Base-by-base conservation (phyloP, 1,140 invertebrate genomes). In the Nasonia longicornis region DNA sequence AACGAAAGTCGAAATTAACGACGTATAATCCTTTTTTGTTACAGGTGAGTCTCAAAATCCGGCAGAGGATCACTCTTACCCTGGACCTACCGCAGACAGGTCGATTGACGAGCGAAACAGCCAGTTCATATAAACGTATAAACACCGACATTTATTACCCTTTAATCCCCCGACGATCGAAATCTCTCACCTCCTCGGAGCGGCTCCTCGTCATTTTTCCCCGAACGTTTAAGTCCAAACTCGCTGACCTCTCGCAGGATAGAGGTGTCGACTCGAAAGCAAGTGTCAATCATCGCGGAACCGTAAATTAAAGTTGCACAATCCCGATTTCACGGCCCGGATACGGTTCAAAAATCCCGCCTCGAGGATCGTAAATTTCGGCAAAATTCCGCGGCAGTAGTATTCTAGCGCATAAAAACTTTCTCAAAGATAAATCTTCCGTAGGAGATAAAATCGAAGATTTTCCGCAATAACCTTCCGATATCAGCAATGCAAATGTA, bases 31-130 rank as follows among this genome's bases (percentile, higher is more conserved):
- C 48, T 38, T 67, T 64, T 72, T 22, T 52, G 16, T 74, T 73
- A 58, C 26, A 80, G 71, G 70, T 80, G 71, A 80, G 78, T 67
- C 29, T n/a, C 29, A 22, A 52, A 69, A 69, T 14, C 63, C 52
- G 6, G 6, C 3, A 20, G 16, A 58, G 4, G 52, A 7, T 10
- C 35, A 29, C n/a, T 16, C 31, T 42, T 66, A 14, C 20, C 20
- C 58, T 29, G 7, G 20, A 22, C 38, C 52, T 14, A 42, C 52
- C 52, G 52, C 52, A n/a, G 74, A 31, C 71, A 69, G n/a, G 22
- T 3, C 83, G 85, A 85, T 86, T 79, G 85, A 83, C 73, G 67
- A 63, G 4, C 45, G 48, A 35, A 71, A 38, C 64, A 22, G 10
- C 16, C 42, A 64, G 16, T 58, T 79, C 63, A 79, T 64, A 79